Evolutionary conservation across 2,797 vertebrate genomes (phyloP), one percentile per base, ranked within the genome.

Genomic region (Myoxocephalus aenaeus): DNA sequence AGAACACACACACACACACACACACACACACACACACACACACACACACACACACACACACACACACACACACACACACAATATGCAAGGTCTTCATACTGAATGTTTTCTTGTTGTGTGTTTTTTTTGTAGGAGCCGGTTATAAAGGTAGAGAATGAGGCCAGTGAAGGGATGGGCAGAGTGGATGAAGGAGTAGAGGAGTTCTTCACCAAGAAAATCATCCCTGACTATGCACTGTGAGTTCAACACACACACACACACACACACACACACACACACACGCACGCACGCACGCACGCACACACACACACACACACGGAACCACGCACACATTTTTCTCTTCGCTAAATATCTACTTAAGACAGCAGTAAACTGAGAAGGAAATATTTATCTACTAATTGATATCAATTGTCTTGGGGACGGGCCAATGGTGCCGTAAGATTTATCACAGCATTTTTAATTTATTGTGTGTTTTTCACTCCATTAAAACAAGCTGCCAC

Each of bases 111-210:
- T 29, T 87, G 11, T 73, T 58, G 15, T 79, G 11, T 63, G 70
- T 42, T 64, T 42, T 82, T n/a, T 58, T 66, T 80, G 0, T 87
- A 98, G 97, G 96, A 96, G 73, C 93, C 95, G 72, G 95, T 93
- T 0, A 91, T 94, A 78, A 95, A 96, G 90, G 94, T 88, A 0
- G 96, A 97, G 85, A 96, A 95, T 92, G 96, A 96, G 4, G 94
- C 94, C 86, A 95, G 94, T 83, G 95, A 96, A 78, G 96, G 93
- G 83, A 97, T 96, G 86, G 95, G 96, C 65, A 92, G 96, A 0
- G 96, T 99, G 92, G 98, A 98, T 0, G 97, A 98, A 88, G 98
- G 98, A 29, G 96, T 99, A 90, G 98, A 98, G 75, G 98, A 98
- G 86, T 99, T 99, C 94, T 99, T 99, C 87, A 96, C 96, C 85